Evolutionary conservation across 2,113 vertebrate genomes (phyloP).

Genomic region (Bagarius yarrelli): DNA sequence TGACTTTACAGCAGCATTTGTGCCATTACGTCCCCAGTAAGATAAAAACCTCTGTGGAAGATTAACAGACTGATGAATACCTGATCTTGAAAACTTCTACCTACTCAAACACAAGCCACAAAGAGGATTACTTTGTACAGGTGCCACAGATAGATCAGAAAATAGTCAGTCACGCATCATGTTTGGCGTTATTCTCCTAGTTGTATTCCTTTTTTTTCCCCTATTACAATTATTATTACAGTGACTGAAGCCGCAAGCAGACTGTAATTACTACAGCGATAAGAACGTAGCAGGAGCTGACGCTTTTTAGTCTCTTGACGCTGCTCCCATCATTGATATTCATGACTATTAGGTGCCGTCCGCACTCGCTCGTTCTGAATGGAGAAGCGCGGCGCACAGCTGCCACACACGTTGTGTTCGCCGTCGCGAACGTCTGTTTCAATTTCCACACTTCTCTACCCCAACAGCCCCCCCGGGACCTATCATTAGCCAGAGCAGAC

Average conservation of each 20-base stretch:
- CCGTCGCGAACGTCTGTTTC: constrained; percentile 75
- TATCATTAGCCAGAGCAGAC: constrained; percentile 81
- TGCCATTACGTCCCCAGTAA: too few relatives aligned
- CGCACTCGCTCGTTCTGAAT: constrained; percentile 62
- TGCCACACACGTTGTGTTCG: constrained; percentile 73
- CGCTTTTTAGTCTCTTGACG: constrained; percentile 30
- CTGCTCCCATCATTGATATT: constrained; percentile 49
- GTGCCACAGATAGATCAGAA: too few relatives aligned
- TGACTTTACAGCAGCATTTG: neutral
- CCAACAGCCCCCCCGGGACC: constrained; percentile 77
- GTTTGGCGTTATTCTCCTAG: neutral
- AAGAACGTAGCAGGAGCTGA: constrained; percentile 42
- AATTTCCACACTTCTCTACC: constrained; percentile 76
- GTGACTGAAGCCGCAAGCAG: constrained; percentile 29
- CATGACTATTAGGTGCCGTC: constrained; percentile 56
- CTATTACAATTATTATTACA: constrained; percentile 18
- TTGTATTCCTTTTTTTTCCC: neutral
- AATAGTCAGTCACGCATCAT: too few relatives aligned
- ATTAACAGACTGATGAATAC: neutral
- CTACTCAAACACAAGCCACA: neutral
- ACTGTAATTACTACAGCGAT: constrained; percentile 31
- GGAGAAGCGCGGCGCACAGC: constrained; percentile 61
- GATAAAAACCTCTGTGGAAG: neutral
- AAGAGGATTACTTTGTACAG: neutral
- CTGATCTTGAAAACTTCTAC: neutral